These are phyloP conservation scores for Patiria miniata DNA, from an alignment of 35 echinoderm and acorn worm genomes.

Conservation along the genomic window DNA sequence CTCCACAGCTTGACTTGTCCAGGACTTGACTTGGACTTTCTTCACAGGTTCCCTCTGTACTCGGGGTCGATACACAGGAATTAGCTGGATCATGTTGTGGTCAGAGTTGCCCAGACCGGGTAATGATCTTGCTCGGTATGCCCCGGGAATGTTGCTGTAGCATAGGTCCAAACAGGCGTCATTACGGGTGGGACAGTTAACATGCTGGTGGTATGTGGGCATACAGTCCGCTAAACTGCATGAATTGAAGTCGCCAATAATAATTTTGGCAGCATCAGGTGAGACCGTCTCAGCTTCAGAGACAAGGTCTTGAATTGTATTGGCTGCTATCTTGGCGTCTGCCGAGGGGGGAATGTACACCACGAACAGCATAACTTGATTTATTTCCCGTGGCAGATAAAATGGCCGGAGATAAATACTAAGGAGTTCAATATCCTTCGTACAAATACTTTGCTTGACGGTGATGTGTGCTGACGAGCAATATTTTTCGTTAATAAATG, in stretches of 20 bases:
- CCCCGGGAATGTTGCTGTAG: not conserved
- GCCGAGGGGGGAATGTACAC: not conserved
- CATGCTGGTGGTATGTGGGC: not conserved
- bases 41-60: not conserved
- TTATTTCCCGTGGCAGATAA: not conserved
- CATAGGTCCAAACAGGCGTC: not conserved
- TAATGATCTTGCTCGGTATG: not conserved
- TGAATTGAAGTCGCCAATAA: not conserved
- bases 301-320: not conserved
- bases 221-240: not conserved
- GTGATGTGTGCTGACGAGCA: not conserved
- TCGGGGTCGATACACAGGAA: not conserved
- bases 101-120: not conserved
- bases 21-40: not conserved
- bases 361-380: not conserved
- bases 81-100: not conserved
- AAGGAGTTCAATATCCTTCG: not conserved
- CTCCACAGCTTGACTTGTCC: not conserved
- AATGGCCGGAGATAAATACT: not conserved
- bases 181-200: not conserved
- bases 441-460: not conserved
- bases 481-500: not conserved
- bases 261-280: not conserved
- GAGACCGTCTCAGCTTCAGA: not conserved
- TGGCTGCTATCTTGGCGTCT: not conserved